phyloP scores from a whole-genome alignment of 2,113 vertebrate species.

The Plecotus auritus region DNA sequence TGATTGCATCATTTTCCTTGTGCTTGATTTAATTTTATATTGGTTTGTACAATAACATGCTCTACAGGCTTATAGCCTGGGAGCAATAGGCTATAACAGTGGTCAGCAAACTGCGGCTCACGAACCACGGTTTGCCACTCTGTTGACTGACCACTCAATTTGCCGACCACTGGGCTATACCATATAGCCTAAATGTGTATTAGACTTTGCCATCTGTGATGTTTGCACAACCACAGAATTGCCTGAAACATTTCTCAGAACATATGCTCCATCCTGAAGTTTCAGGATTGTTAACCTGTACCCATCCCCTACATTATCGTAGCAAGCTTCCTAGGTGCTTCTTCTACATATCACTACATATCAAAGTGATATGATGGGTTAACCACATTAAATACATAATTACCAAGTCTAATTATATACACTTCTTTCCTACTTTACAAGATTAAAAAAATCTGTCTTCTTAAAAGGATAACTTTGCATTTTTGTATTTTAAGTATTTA shows the following conservation, averaged over 20 bases:
- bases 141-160: too few species aligned
- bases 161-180: too few species aligned
- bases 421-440: background rate
- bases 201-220: background rate
- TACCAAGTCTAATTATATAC: background rate
- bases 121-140: too few species aligned
- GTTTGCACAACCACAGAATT: background rate
- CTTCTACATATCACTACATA: background rate
- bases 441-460: background rate
- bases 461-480: background rate
- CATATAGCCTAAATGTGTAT: background rate
- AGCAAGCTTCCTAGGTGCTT: background rate
- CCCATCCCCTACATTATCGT: background rate
- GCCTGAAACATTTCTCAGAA: background rate
- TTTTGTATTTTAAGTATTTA: conserved; percentile 43
- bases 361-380: background rate
- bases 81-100: too few species aligned
- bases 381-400: background rate
- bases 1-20: background rate
- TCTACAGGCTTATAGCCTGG: background rate
- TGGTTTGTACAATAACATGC: background rate
- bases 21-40: background rate
- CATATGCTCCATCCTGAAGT: background rate
- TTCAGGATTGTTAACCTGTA: background rate
- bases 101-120: too few species aligned